Base-by-base conservation (phyloP, 1,140 invertebrate genomes). In the Panagrolaimus sp. region DNA sequence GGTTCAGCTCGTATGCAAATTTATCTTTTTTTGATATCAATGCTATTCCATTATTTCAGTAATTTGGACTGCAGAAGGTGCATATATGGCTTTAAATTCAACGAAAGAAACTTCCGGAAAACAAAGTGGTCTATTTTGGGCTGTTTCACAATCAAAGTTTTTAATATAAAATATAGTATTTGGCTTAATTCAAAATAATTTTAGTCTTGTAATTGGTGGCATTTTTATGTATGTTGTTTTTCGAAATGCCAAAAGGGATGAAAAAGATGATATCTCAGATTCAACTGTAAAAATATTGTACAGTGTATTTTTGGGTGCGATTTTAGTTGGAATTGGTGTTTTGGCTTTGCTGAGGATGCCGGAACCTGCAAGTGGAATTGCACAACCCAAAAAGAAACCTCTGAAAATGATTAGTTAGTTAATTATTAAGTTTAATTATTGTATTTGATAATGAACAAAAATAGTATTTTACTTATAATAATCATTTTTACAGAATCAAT, bases 41-140 rank as follows among this genome's bases (percentile, higher is more conserved):
- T 38, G 7, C 32, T 4, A 7, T 38, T 2, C 32, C 32, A 2
- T 4, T 38, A 38, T 38, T 38, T n/a, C 2, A 14, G 43, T 58
- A n/a, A 43, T 46, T 24, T 72, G 68, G 44, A 73, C 72, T 0
- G 70, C 64, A 9, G 69, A 74, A 58, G 72, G 72, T 5, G 74
- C 71, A 32, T 73, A 73, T 45, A 58, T 73, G 47, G 44, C 72
- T 3, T 26, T 74, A 45, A 73, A 73, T 48, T 74, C 72, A 9
- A 73, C 65, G 0, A 58, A 58, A 21, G 46, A 68, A 43, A 73
- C 65, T 8, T 21, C 68, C 9, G 63, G 46, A 43, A 67, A 67
- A 38, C 58, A 73, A 21, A 73, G 72, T 69, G 67, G 65, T 7
- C 43, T 73, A 15, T 47, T 73, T 44, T 73, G 72, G 72, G 72